phyloP scores from a whole-genome alignment of 1,140 invertebrate genomes.

The Euwallacea fornicatus region DNA sequence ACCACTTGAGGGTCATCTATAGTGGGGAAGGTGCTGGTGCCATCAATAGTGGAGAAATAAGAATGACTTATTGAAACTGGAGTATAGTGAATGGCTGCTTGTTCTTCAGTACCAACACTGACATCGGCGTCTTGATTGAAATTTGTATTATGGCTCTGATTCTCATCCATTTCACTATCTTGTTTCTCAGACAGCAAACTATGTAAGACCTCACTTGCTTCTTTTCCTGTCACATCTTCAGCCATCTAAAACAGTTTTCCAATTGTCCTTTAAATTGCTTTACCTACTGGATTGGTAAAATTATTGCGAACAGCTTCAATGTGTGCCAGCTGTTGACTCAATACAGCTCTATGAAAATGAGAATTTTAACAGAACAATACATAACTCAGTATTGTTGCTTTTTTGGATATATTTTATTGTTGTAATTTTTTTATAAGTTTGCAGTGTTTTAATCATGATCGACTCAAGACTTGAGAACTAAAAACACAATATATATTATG shows the following conservation, averaged over 20 bases:
- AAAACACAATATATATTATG: background rate
- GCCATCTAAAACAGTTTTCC: constrained; percentile 44
- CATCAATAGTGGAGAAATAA: constrained; percentile 51
- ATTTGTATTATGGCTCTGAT: constrained; percentile 47
- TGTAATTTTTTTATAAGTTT: background rate
- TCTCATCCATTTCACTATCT: constrained; percentile 53
- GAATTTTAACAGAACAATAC: background rate
- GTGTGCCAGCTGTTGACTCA: background rate
- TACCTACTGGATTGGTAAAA: background rate
- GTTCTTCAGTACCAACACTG: constrained; percentile 55
- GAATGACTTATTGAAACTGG: constrained; percentile 56
- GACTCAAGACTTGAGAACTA: no score
- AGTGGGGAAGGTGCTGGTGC: constrained; percentile 46
- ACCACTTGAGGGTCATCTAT: constrained; percentile 51
- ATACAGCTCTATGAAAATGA: background rate
- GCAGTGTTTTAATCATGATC: background rate
- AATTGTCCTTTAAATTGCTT: background rate
- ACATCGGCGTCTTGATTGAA: constrained; percentile 52
- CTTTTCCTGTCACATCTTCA: constrained; percentile 60
- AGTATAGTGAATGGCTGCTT: constrained; percentile 60
- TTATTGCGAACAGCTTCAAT: background rate
- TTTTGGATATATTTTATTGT: background rate
- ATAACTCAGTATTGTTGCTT: background rate
- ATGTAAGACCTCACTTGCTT: constrained; percentile 67
- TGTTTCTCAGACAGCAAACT: constrained; percentile 63